Evolutionary conservation across 92 coral and sea anemone species (phyloP).

Genomic region (Desmophyllum pertusum): DNA sequence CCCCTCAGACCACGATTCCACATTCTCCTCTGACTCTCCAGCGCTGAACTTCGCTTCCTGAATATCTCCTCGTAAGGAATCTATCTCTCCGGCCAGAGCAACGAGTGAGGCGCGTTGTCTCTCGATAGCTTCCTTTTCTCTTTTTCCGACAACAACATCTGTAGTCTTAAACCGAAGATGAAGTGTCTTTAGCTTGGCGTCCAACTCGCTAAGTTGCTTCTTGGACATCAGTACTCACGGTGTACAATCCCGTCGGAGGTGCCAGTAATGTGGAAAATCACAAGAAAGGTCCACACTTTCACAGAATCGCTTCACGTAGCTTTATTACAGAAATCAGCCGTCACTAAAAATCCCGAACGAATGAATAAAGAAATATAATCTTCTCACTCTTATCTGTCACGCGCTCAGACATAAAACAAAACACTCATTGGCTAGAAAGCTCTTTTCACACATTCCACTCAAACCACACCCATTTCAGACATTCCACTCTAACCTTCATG

Average conservation of each 20-base stretch:
- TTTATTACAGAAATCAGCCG: too few relatives aligned
- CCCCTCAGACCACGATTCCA: slow-evolving; percentile 33
- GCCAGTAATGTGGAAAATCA: slow-evolving; percentile 43
- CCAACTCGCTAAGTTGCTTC: slow-evolving; percentile 41
- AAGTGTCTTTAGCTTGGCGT: slow-evolving; percentile 37
- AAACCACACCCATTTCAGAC: too few relatives aligned
- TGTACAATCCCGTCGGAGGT: slow-evolving; percentile 52
- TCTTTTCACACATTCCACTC: too few relatives aligned
- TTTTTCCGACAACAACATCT: slow-evolving; percentile 2
- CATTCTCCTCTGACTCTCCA: slow-evolving; percentile 32
- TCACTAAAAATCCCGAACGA: too few relatives aligned
- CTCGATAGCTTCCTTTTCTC: slow-evolving; percentile 26
- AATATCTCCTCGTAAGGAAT: slow-evolving; percentile 23
- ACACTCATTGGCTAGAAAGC: too few relatives aligned
- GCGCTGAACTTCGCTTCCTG: slow-evolving; percentile 34
- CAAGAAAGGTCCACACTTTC: too few relatives aligned
- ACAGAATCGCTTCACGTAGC: too few relatives aligned
- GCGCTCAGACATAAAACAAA: too few relatives aligned
- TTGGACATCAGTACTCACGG: too few relatives aligned
- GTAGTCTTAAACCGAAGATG: slow-evolving; percentile 25
- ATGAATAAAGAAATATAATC: too few relatives aligned
- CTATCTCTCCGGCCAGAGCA: slow-evolving; percentile 29
- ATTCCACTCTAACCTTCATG: too few relatives aligned
- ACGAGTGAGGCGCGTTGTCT: slow-evolving; percentile 21
- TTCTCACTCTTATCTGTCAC: too few relatives aligned